phyloP scores from a whole-genome alignment of 2,113 vertebrate genomes.

The Acanthochromis polyacanthus region DNA sequence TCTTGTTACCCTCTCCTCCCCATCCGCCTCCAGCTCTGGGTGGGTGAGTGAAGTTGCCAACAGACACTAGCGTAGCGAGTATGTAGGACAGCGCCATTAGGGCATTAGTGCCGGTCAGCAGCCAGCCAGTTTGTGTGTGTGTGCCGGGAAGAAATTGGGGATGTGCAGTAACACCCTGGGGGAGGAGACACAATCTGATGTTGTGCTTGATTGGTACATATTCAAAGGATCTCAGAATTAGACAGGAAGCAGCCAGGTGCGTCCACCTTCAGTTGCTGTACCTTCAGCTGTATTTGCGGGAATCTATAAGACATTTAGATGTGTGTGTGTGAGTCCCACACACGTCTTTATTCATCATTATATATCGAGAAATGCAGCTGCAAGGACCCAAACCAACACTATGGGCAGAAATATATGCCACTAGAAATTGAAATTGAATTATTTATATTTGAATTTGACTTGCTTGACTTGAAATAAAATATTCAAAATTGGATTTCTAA shows the following conservation, averaged over 20 bases:
- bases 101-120: slow-evolving; percentile 78
- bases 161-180: slow-evolving; percentile 54
- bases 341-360: neutral
- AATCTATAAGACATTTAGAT: no score
- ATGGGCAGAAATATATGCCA: no score
- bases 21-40: slow-evolving; percentile 47
- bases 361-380: neutral
- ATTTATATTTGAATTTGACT: no score
- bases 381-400: slow-evolving; percentile 38
- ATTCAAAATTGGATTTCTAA: no score
- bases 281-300: slow-evolving; percentile 2
- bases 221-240: slow-evolving; percentile 30
- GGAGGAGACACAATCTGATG: slow-evolving; percentile 44
- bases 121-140: slow-evolving; percentile 52
- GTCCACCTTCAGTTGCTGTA: slow-evolving; percentile 32
- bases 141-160: slow-evolving; percentile 43
- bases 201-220: slow-evolving; percentile 43
- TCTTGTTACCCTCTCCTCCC: slow-evolving; percentile 41
- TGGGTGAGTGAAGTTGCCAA: slow-evolving; percentile 49
- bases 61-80: slow-evolving; percentile 69
- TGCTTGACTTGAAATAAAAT: no score
- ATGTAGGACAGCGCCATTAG: slow-evolving; percentile 80
- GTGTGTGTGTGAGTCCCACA: no score
- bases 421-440: no score
- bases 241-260: slow-evolving; percentile 35